Evolutionary conservation across 2,888 invertebrate species (phyloP).

Genomic region (Tipula vernalis): DNA sequence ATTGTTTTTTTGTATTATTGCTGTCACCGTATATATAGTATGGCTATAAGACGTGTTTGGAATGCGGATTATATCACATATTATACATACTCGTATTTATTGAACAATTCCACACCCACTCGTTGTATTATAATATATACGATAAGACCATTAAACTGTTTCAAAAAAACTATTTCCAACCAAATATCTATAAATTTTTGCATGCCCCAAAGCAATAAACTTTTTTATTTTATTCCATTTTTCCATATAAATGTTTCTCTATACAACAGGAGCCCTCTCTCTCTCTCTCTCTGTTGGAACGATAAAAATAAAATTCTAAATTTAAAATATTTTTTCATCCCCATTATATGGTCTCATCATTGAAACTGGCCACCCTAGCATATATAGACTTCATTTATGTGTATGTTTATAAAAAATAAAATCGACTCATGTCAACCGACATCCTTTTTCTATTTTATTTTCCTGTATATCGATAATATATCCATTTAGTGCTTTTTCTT

Average conservation of each 20-base stretch:
- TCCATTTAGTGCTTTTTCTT: not conserved
- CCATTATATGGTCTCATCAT: not conserved
- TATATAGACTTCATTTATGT: not conserved
- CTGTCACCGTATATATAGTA: not conserved
- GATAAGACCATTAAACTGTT: not conserved
- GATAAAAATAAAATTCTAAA: not conserved
- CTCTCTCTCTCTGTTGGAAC: not conserved
- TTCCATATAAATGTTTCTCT: not conserved
- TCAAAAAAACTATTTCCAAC: not conserved
- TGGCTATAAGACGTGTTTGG: not conserved
- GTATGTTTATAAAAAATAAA: not conserved
- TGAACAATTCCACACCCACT: not conserved
- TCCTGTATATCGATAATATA: not conserved
- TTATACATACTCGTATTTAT: not conserved
- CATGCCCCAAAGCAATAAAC: not conserved
- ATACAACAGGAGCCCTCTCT: not conserved
- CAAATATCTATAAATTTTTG: not conserved
- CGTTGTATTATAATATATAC: not conserved
- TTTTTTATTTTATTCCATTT: not conserved
- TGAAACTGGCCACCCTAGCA: not conserved
- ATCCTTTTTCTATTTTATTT: not conserved
- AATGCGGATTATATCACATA: not conserved
- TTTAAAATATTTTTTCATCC: not conserved
- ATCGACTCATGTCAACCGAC: not conserved
- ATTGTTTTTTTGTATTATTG: not conserved